phyloP scores from a whole-genome alignment of 2,888 invertebrate species.

The Onthophagus sagittarius region DNA sequence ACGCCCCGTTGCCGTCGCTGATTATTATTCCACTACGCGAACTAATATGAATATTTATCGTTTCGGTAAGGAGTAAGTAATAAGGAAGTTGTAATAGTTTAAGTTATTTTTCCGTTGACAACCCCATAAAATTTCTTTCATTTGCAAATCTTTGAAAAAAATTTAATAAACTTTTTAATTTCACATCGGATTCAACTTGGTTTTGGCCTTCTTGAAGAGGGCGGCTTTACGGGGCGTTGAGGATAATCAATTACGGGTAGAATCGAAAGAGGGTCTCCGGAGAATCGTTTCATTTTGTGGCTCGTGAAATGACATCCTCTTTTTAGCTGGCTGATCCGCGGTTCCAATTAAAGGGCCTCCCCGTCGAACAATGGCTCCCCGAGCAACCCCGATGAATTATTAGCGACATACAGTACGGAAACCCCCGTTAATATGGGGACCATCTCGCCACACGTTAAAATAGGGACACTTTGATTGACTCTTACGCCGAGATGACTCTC shows the following conservation, averaged over 20 bases:
- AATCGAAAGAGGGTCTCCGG: slow-evolving; percentile 38
- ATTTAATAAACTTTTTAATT: slow-evolving; percentile 24
- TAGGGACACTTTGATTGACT: slow-evolving; percentile 20
- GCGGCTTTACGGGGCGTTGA: slow-evolving; percentile 13
- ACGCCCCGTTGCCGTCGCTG: background rate
- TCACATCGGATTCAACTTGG: slow-evolving; percentile 11
- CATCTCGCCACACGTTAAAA: slow-evolving; percentile 27
- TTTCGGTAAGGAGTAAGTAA: background rate
- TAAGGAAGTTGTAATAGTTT: background rate
- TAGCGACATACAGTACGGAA: slow-evolving; percentile 36
- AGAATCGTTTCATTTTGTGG: slow-evolving; percentile 44
- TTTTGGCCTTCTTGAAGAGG: slow-evolving; percentile 7
- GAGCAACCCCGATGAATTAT: slow-evolving; percentile 38
- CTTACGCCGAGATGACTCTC: slow-evolving; percentile 28
- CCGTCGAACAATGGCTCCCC: slow-evolving; percentile 37
- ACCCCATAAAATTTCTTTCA: too few relatives aligned
- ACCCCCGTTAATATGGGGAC: slow-evolving; percentile 31
- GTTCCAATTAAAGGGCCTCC: slow-evolving; percentile 47
- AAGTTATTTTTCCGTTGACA: background rate
- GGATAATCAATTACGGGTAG: slow-evolving; percentile 26
- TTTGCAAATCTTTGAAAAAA: too few relatives aligned
- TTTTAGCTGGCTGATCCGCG: slow-evolving; percentile 48
- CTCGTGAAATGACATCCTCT: slow-evolving; percentile 48
- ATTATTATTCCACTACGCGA: background rate
- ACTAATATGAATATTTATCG: background rate